Evolutionary conservation across 2,888 invertebrate genomes (phyloP).

Genomic region (Nineta flava): DNA sequence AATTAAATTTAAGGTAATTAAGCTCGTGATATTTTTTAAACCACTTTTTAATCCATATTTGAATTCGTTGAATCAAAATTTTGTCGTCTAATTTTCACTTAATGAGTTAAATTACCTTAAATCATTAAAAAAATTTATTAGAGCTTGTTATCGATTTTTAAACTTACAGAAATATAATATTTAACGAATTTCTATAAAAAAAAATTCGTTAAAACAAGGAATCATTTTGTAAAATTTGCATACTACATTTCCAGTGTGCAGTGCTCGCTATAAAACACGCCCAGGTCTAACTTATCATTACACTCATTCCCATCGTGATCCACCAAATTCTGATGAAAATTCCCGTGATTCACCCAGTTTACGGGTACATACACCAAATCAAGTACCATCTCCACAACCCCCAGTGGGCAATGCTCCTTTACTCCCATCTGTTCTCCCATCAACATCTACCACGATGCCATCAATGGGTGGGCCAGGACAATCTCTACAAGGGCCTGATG

Average conservation of each 20-base stretch:
- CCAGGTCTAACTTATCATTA: constrained; percentile 93
- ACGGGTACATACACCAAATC: constrained; percentile 21
- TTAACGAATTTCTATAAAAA: too few relatives aligned
- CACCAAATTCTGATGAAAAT: constrained; percentile 30
- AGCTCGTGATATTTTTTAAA: too few relatives aligned
- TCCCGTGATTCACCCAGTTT: constrained; percentile 22
- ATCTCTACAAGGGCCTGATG: constrained; percentile 21
- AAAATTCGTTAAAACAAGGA: too few relatives aligned
- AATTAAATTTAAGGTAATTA: too few relatives aligned
- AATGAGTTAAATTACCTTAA: too few relatives aligned
- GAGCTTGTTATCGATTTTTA: too few relatives aligned
- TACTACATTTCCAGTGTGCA: constrained; percentile 58
- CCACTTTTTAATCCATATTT: too few relatives aligned
- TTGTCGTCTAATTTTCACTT: too few relatives aligned
- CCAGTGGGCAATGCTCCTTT: constrained; percentile 20
- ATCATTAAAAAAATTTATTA: too few relatives aligned
- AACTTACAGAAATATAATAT: too few relatives aligned
- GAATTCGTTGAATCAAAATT: too few relatives aligned
- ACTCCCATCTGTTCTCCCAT: constrained; percentile 16
- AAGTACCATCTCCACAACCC: constrained; percentile 6
- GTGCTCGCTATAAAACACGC: constrained; percentile 90
- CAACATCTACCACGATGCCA: constrained; percentile 11
- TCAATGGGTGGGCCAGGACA: constrained; percentile 21
- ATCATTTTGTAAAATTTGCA: not conserved
- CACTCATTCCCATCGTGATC: constrained; percentile 72